Percentiles rank a stretch among this genome's conserved stretches.
These are phyloP conservation scores for Mico argentatus DNA, from an alignment of 2,797 vertebrate species.

Conservation along the genomic window DNA sequence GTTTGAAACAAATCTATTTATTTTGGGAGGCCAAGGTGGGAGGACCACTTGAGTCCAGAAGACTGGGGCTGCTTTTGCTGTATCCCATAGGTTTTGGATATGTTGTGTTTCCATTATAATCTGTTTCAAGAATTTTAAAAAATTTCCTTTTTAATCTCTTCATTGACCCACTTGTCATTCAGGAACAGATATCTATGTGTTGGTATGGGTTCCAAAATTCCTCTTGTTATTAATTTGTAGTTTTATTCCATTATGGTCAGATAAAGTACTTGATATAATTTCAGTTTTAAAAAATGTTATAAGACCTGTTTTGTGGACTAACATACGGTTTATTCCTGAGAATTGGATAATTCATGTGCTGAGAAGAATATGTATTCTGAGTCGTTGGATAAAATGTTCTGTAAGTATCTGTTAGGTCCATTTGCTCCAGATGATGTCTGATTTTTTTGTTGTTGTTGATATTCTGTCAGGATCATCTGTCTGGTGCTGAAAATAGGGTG, in stretches of 20 bases:
- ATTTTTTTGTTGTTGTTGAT: too few species aligned
- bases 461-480: too few species aligned
- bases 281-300: too few species aligned
- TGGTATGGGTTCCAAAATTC: neutral
- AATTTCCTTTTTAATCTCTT: neutral
- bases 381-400: too few species aligned
- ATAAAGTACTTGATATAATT: neutral
- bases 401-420: too few species aligned
- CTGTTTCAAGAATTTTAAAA: neutral
- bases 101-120: neutral
- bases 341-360: too few species aligned
- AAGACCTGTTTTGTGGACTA: too few species aligned
- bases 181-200: neutral
- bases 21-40: neutral
- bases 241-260: neutral
- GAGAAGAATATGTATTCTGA: too few species aligned
- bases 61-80: neutral
- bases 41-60: neutral
- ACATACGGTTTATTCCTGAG: too few species aligned
- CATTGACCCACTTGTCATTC: neutral
- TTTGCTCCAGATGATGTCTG: too few species aligned
- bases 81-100: neutral
- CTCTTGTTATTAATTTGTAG: neutral
- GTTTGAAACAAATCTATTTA: slow-evolving; percentile 58
- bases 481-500: too few species aligned